These are phyloP conservation scores for Bolborhynchus lineola DNA, from an alignment of 2,113 vertebrate species.

Conservation along the genomic window DNA sequence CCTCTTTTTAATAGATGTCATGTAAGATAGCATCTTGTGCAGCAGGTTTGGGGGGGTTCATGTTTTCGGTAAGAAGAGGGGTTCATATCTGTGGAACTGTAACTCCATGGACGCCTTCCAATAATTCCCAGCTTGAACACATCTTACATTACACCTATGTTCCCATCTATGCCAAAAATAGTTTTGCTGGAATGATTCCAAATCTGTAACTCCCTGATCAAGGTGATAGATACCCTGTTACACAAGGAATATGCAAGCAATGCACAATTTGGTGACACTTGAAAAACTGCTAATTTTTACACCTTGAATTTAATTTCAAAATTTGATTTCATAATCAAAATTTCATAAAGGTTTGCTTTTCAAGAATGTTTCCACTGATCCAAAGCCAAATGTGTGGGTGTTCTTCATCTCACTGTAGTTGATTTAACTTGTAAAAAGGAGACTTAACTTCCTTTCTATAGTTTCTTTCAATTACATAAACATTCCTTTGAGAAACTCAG, in stretches of 20 bases:
- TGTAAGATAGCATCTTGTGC: not conserved
- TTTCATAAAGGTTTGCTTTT: slow-evolving; percentile 28
- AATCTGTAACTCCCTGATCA: not conserved
- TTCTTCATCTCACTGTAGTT: not conserved
- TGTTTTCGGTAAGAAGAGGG: not conserved
- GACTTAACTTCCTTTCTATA: slow-evolving; percentile 21
- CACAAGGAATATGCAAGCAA: not conserved
- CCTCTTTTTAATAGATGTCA: not conserved
- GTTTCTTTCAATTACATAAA: slow-evolving; percentile 49
- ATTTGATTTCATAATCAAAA: not conserved
- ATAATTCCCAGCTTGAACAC: not conserved
- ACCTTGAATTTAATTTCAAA: not conserved
- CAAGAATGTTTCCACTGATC: not conserved
- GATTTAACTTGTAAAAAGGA: slow-evolving; percentile 40
- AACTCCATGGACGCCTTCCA: not conserved
- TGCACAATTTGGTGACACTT: not conserved
- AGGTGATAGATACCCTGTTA: not conserved
- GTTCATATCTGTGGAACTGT: not conserved
- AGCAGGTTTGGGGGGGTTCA: not conserved
- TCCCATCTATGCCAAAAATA: not conserved
- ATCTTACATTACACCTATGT: not conserved
- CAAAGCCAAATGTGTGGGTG: slow-evolving; percentile 25
- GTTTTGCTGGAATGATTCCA: not conserved
- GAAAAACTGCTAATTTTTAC: not conserved
- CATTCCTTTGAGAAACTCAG: slow-evolving; percentile 22